phyloP scores from a whole-genome alignment of 2,113 vertebrate genomes.

The Balaenoptera acutorostrata region DNA sequence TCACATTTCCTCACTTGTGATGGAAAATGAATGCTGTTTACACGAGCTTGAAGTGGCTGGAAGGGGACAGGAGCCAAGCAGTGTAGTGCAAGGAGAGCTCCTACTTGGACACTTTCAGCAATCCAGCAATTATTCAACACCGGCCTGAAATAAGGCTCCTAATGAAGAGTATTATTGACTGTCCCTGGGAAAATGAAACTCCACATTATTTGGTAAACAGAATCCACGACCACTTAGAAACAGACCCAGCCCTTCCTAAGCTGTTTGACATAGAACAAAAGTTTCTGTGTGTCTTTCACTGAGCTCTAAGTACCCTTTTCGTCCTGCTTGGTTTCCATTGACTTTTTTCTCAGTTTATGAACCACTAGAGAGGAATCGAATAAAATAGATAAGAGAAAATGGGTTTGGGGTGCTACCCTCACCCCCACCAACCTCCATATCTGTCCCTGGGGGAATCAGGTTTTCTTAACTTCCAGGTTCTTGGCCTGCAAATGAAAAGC shows the following conservation, averaged over 20 bases:
- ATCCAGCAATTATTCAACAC: constrained; percentile 43
- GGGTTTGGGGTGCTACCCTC: too few species aligned
- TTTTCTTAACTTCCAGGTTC: background rate
- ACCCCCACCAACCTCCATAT: background rate
- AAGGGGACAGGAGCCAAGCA: constrained; percentile 31
- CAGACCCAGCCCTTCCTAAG: background rate
- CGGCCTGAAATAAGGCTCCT: constrained; percentile 32
- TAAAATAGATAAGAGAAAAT: background rate
- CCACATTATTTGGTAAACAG: constrained; percentile 38
- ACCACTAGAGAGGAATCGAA: background rate
- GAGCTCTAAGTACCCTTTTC: background rate
- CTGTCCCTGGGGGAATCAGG: background rate
- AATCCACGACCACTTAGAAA: constrained; percentile 43
- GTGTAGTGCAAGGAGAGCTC: background rate
- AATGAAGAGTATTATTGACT: constrained; percentile 13
- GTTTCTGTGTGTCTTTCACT: background rate
- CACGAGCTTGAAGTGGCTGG: constrained; percentile 50
- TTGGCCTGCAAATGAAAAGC: background rate
- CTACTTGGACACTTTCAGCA: constrained; percentile 35
- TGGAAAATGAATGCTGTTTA: constrained; percentile 75
- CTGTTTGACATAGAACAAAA: constrained; percentile 25
- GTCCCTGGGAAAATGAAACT: constrained; percentile 46
- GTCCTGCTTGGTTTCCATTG: background rate
- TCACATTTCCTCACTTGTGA: constrained; percentile 71
- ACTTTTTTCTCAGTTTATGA: background rate